Base-by-base conservation (phyloP, 2,797 vertebrate genomes). In the Denticeps clupeoides region DNA sequence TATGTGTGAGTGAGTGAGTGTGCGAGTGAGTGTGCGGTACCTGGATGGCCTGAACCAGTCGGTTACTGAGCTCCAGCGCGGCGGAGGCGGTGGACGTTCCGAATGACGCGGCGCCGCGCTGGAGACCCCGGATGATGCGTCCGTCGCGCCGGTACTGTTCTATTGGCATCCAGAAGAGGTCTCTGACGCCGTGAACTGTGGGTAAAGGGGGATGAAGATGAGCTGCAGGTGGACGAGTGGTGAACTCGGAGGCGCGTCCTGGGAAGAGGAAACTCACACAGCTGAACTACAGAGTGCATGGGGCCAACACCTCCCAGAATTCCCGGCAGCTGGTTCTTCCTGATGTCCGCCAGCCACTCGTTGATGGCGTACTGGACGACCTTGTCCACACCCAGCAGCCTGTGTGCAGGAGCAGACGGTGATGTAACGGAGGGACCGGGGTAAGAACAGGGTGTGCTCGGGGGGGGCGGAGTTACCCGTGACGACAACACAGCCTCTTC, bases 31-130 rank as follows among this genome's bases (percentile, higher is more conserved):
- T 16, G 29, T 38, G 35, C 11, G 19, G 35, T 74, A 91, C 91
- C 89, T 93, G 91, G 62, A 95, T 93, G n/a, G 91, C 89, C 69
- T 93, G 91, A 28, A 95, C 91, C 49, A 95, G 82, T 46, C 89
- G 85, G 79, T 93, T 95, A 77, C 90, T 93, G 45, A 95, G 89
- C 52, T 95, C 91, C 45, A 95, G 73, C n/a, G 91, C 91, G 1
- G 91, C 91, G 0, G 89, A 91, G 8, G 91, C 91, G 0, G 91
- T 95, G 4, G 90, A 93, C 0, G 90, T 93, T 44, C 91, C 90
- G 0, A 95, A 95, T 21, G 90, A 95, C 0, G 91, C 91, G 0
- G 91, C 91, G 19, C 91, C 90, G 31, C 89, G 80, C 76, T 93
- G 91, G 64, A 93, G 81, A n/a, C 91, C 91, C 29, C 90, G 80